These are phyloP conservation scores for Phenganax stokvisi DNA, from an alignment of 92 coral and sea anemone genomes.

Conservation along the genomic window DNA sequence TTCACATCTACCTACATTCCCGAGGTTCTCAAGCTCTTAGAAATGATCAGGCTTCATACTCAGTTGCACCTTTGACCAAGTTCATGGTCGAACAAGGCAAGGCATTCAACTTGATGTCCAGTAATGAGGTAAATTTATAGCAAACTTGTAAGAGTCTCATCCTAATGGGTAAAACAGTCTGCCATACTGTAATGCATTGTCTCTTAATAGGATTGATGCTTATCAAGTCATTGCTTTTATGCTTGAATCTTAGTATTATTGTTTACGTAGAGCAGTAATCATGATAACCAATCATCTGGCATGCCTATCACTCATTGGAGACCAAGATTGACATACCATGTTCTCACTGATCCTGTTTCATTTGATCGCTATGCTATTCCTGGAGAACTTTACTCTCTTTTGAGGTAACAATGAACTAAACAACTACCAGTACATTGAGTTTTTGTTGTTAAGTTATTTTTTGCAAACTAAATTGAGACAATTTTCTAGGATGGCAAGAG, in stretches of 20 bases:
- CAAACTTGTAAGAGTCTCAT: slow-evolving; percentile 24
- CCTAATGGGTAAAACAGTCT: too few species aligned
- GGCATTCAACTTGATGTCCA: slow-evolving; percentile 65
- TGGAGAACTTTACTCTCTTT: slow-evolving; percentile 60
- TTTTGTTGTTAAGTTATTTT: background rate
- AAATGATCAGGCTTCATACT: slow-evolving; percentile 54
- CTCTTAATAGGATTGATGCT: background rate
- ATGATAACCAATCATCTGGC: slow-evolving; percentile 4
- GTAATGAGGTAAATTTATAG: slow-evolving; percentile 17
- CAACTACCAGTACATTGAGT: background rate
- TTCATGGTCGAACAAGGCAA: slow-evolving; percentile 65
- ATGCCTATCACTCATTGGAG: slow-evolving; percentile 87
- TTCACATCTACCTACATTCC: slow-evolving; percentile 63
- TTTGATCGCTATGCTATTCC: slow-evolving; percentile 85
- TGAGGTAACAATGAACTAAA: slow-evolving; percentile 55
- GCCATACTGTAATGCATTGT: too few species aligned
- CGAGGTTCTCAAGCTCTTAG: slow-evolving; percentile 60
- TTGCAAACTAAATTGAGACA: background rate
- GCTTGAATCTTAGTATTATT: background rate
- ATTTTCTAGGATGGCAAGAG: slow-evolving; percentile 49
- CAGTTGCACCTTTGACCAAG: slow-evolving; percentile 57
- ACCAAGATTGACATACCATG: slow-evolving; percentile 65
- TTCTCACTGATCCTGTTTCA: slow-evolving; percentile 70
- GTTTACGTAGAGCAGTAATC: background rate
- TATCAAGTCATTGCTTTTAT: background rate